phyloP scores from a whole-genome alignment of 2,797 vertebrate genomes.

The Botia kubotai region DNA sequence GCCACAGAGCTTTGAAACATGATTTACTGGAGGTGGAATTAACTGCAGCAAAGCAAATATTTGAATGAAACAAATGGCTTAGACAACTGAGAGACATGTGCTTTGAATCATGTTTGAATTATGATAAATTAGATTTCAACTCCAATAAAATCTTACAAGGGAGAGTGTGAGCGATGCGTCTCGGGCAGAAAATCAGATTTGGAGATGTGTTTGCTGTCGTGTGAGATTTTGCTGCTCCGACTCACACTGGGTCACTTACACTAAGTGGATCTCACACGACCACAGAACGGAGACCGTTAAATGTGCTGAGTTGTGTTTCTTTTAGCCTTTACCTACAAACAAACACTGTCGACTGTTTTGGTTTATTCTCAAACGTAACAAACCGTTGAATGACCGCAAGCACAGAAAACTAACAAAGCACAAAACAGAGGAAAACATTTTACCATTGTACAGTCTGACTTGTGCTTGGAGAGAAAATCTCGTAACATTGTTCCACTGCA shows the following conservation, averaged over 20 bases:
- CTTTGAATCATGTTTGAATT: conserved; percentile 53
- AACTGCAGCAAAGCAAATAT: conserved; percentile 58
- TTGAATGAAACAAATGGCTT: conserved; percentile 55
- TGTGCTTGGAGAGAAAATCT: conserved; percentile 16
- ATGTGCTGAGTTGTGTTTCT: background rate
- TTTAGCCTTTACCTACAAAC: conserved; percentile 9
- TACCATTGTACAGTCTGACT: conserved; percentile 7
- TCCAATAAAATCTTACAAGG: conserved; percentile 46
- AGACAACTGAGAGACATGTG: conserved; percentile 51
- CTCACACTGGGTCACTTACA: background rate
- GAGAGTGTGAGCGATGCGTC: conserved; percentile 16
- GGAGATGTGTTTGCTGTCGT: background rate
- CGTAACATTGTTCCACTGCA: conserved; percentile 23
- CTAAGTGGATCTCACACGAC: conserved; percentile 19
- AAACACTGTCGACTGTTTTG: background rate
- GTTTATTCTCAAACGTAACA: conserved; percentile 2
- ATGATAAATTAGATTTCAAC: conserved; percentile 56
- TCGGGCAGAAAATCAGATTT: conserved; percentile 43
- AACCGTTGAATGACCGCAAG: conserved; percentile 7
- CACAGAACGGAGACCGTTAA: background rate
- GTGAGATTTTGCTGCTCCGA: background rate
- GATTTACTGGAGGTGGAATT: conserved; percentile 56
- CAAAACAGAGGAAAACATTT: conserved; percentile 7
- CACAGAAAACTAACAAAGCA: conserved; percentile 1
- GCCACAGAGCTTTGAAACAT: conserved; percentile 45